These are phyloP conservation scores for Sinosuthora webbiana DNA, from an alignment of 2,113 vertebrate genomes.

Conservation along the genomic window DNA sequence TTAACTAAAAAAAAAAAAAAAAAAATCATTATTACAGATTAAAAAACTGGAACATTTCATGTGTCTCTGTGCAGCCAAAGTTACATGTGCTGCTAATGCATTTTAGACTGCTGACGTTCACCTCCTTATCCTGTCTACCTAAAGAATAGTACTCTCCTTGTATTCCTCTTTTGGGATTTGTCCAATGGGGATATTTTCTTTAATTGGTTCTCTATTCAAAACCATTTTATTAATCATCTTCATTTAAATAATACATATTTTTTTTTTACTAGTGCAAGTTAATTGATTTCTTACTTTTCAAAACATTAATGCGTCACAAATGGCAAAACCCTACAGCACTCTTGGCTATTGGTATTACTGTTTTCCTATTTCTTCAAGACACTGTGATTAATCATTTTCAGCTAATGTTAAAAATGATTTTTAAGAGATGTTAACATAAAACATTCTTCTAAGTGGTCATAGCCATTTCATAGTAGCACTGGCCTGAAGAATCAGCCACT, in stretches of 20 bases:
- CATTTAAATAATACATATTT: background rate
- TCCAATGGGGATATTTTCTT: background rate
- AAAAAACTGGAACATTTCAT: background rate
- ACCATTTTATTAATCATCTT: background rate
- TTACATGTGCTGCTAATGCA: background rate
- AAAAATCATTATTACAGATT: background rate
- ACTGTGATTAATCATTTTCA: background rate
- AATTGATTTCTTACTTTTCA: background rate
- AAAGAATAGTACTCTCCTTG: background rate
- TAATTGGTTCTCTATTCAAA: background rate
- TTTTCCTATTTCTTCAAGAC: background rate
- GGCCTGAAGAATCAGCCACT: background rate
- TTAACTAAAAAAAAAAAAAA: background rate
- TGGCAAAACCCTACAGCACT: background rate
- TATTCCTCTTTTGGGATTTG: background rate
- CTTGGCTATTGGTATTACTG: background rate
- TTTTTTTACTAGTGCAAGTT: background rate
- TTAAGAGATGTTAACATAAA: background rate
- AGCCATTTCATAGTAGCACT: conserved; percentile 2
- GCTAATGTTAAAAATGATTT: background rate
- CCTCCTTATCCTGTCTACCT: background rate
- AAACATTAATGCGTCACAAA: background rate
- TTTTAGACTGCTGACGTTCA: background rate
- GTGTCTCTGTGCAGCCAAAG: background rate
- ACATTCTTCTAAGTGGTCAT: conserved; percentile 1